phyloP scores from a whole-genome alignment of 2,888 invertebrate genomes.

The Calliphora vomitoria region DNA sequence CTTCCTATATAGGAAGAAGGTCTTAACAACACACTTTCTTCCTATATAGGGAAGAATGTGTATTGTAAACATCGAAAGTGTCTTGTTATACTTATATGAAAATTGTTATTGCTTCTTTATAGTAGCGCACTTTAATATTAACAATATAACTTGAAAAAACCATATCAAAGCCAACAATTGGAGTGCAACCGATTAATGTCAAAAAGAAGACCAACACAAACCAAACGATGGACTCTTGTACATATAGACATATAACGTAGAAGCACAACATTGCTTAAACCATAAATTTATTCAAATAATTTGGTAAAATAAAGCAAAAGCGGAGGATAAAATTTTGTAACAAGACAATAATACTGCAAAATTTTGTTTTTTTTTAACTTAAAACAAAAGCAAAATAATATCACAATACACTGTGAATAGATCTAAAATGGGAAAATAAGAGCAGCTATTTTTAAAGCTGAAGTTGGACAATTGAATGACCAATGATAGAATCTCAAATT shows the following conservation, averaged over 20 bases:
- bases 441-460: no score
- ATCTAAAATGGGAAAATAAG: no score
- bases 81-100: no score
- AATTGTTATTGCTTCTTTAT: not conserved
- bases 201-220: slow-evolving; percentile 23
- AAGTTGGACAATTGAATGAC: no score
- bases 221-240: not conserved
- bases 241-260: not conserved
- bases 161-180: slow-evolving; percentile 32
- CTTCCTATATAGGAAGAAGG: no score
- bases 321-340: not conserved
- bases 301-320: slow-evolving; percentile 6
- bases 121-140: slow-evolving; percentile 19
- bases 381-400: not conserved
- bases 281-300: slow-evolving; percentile 36
- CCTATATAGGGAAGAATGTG: no score
- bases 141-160: slow-evolving; percentile 12
- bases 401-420: not conserved
- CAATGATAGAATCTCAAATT: no score
- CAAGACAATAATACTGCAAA: not conserved
- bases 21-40: no score
- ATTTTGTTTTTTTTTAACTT: not conserved
- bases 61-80: no score
- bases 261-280: not conserved
- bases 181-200: slow-evolving; percentile 51